Evolutionary conservation across 2,888 invertebrate species (phyloP).

Genomic region (Lordiphosa andalusiaca): DNA sequence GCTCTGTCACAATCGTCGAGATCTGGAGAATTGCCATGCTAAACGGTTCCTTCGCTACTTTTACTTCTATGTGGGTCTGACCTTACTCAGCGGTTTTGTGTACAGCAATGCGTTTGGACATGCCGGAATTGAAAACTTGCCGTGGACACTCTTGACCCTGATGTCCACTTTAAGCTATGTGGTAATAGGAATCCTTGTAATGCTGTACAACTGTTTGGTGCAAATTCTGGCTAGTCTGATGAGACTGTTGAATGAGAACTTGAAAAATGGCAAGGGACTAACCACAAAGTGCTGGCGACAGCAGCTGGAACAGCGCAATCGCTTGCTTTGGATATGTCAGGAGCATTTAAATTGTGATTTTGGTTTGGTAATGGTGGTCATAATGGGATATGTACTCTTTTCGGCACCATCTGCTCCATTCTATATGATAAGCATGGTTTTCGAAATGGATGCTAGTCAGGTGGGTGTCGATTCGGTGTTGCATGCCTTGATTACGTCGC

Average conservation of each 20-base stretch:
- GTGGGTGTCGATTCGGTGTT: neutral
- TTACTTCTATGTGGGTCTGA: constrained; percentile 27
- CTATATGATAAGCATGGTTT: constrained; percentile 49
- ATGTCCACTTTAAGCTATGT: constrained; percentile 36
- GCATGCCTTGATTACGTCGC: neutral
- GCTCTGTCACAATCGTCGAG: constrained; percentile 35
- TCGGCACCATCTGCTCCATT: constrained; percentile 54
- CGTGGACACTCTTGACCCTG: constrained; percentile 15
- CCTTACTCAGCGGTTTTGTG: neutral
- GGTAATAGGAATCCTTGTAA: constrained; percentile 48
- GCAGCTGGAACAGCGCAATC: constrained; percentile 42
- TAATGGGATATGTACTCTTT: constrained; percentile 46
- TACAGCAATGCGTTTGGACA: constrained; percentile 4
- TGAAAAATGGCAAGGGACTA: constrained; percentile 14
- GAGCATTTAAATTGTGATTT: constrained; percentile 48
- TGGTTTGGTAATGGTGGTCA: constrained; percentile 48
- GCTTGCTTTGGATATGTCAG: constrained; percentile 49
- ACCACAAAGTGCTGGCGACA: constrained; percentile 6
- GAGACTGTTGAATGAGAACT: constrained; percentile 41
- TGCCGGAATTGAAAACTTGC: neutral
- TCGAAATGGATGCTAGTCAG: constrained; percentile 24
- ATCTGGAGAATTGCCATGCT: constrained; percentile 24
- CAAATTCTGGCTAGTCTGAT: constrained; percentile 44
- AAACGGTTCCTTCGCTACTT: constrained; percentile 28
- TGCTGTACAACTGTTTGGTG: constrained; percentile 47